These are phyloP conservation scores for Sericinus montela DNA, from an alignment of 2,888 invertebrate genomes.

Conservation along the genomic window DNA sequence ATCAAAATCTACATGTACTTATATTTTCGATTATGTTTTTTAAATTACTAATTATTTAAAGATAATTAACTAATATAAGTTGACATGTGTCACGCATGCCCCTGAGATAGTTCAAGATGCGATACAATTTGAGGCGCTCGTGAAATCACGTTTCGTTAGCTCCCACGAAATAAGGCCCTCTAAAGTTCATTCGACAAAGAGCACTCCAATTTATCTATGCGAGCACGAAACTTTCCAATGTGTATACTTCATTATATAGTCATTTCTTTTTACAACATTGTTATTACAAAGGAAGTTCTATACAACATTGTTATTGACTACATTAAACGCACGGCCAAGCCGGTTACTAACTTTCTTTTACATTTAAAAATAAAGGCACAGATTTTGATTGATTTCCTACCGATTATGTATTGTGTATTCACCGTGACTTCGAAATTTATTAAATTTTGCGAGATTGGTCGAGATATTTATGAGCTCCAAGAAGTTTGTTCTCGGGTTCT, in stretches of 20 bases:
- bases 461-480: no score
- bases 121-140: slow-evolving; percentile 65
- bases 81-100: slow-evolving; percentile 35
- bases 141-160: slow-evolving; percentile 52
- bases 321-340: slow-evolving; percentile 6
- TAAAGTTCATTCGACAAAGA: slow-evolving; percentile 35
- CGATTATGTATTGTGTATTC: neutral
- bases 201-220: slow-evolving; percentile 6
- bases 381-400: neutral
- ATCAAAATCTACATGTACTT: no score
- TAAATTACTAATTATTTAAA: no score
- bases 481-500: no score
- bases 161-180: slow-evolving; percentile 21
- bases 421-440: no score
- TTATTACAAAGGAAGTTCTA: slow-evolving; percentile 11
- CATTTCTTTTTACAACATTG: slow-evolving; percentile 12
- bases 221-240: slow-evolving; percentile 11
- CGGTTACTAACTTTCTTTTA: slow-evolving; percentile 7
- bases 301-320: slow-evolving; percentile 7
- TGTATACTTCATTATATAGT: slow-evolving; percentile 1
- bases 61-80: slow-evolving; percentile 23
- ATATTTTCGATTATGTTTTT: no score
- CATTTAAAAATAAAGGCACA: neutral
- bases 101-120: slow-evolving; percentile 39
- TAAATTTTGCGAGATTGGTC: no score